Evolutionary conservation across 2,888 invertebrate genomes (phyloP), one percentile per base, ranked within the genome.

Genomic region (Himalopsyche japonica): DNA sequence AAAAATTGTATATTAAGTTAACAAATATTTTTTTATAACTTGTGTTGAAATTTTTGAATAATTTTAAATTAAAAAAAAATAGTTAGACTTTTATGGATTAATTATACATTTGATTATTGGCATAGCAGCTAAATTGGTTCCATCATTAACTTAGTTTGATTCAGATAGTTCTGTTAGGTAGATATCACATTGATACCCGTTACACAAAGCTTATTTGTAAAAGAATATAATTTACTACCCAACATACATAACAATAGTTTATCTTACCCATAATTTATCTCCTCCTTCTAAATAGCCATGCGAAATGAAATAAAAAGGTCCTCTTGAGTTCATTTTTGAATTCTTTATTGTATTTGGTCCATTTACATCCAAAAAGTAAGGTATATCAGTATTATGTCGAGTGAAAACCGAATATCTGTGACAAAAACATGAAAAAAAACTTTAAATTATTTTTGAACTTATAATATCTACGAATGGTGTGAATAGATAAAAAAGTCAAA

Each of bases 241-340:
- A 48, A 49, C 27, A 64, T n/a, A 18, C 7, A 37, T 37, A 10
- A 8, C 6, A 37, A 5, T 37, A 70, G 30, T 30, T 5, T 57
- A 64, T 37, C 80, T 87, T 91, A 97, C 95, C 98, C 98, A 98
- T 79, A 93, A 91, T 88, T 96, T 95, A 86, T 95, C 94, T 0
- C 97, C 97, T 76, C 95, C 94, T 89, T 98, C 98, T 86, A 97
- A 91, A 89, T 97, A 98, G 0, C 98, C 98, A 89, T 98, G 98
- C 1, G 96, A 93, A 85, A 98, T 93, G 85, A 97, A 91, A 89
- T 95, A 97, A 87, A 96, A 93, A 5, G 94, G 95, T 12, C 94
- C 94, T 30, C 90, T 89, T 0, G 94, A 92, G 89, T 95, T 93
- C 3, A 97, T 92, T 86, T 94, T 94, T 7, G 95, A 93, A 43